Conservation (phyloP, 2,888 invertebrate genomes). For the Thera britannica region DNA sequence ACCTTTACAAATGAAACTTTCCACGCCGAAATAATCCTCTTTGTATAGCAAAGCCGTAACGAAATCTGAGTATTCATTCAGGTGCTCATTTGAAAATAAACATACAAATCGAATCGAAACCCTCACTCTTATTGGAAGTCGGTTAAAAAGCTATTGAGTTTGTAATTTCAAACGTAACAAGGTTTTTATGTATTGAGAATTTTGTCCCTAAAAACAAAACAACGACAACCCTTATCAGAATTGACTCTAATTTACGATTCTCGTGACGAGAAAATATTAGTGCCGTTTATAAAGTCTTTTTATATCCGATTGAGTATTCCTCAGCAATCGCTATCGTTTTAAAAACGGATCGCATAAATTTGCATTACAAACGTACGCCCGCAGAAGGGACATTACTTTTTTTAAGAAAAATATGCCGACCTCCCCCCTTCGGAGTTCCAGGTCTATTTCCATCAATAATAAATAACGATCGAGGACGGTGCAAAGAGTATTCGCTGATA, state of each 20-base stretch:
- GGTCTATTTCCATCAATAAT: constrained; percentile 84
- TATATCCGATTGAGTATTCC: constrained; percentile 73
- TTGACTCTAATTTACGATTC: constrained; percentile 58
- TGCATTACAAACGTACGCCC: constrained; percentile 75
- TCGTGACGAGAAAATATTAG: constrained; percentile 69
- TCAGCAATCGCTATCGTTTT: constrained; percentile 78
- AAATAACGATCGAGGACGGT: constrained; percentile 79
- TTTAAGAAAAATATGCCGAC: constrained; percentile 83
- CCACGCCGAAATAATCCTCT: too few species aligned
- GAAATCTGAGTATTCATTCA: too few species aligned
- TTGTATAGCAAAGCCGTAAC: too few species aligned
- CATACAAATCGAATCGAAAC: too few species aligned
- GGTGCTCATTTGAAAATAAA: too few species aligned
- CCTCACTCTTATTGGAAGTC: not conserved
- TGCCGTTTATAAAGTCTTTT: constrained; percentile 61
- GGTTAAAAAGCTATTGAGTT: not conserved
- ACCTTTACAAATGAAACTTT: too few species aligned
- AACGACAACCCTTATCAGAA: constrained; percentile 28
- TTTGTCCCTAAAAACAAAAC: constrained; percentile 4
- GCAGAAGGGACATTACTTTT: constrained; percentile 75
- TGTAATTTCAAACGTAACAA: not conserved
- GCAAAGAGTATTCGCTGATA: constrained; percentile 76
- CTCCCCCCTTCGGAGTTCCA: constrained; percentile 76
- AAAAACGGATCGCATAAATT: constrained; percentile 82
- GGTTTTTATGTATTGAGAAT: not conserved